A percentile compares a stretch with the other conserved stretches of the same genome.
These are phyloP conservation scores for Setophaga petechia DNA, from an alignment of 2,113 vertebrate species.

Conservation along the genomic window DNA sequence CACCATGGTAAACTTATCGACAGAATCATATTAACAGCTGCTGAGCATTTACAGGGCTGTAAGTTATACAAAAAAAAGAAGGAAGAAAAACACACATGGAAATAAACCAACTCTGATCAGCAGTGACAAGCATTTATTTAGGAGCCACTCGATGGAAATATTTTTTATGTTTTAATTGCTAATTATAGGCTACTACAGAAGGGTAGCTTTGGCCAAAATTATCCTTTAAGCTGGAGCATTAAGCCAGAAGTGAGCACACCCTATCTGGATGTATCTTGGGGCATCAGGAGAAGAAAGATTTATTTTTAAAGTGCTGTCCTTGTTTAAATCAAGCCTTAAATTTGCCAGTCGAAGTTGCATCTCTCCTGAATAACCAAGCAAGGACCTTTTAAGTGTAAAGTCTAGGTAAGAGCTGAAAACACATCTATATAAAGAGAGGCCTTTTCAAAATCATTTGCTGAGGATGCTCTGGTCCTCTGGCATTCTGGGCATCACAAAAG, in stretches of 20 bases:
- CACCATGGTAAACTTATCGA: conserved; percentile 88
- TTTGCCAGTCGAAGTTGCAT: neutral
- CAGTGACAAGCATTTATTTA: conserved; percentile 81
- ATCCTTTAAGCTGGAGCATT: conserved; percentile 37
- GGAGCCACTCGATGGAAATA: conserved; percentile 68
- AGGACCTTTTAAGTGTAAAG: neutral
- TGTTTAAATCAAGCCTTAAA: neutral
- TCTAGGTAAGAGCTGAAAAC: neutral
- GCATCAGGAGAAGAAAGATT: neutral
- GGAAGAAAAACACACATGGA: conserved; percentile 72
- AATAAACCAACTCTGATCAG: conserved; percentile 78
- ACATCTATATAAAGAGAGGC: neutral
- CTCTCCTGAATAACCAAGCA: neutral
- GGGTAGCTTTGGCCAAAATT: conserved; percentile 39
- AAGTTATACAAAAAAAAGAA: conserved; percentile 73
- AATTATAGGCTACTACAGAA: conserved; percentile 66
- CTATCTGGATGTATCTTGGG: neutral
- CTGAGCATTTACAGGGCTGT: conserved; percentile 78
- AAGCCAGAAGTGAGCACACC: neutral
- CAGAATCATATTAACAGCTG: conserved; percentile 87
- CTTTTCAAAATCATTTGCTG: neutral
- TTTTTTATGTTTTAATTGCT: conserved; percentile 79
- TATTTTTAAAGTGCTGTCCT: neutral
- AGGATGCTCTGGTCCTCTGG: neutral
- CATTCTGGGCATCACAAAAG: neutral